Base-by-base conservation (phyloP, 2,888 invertebrate species). In the Molanna angustata region DNA sequence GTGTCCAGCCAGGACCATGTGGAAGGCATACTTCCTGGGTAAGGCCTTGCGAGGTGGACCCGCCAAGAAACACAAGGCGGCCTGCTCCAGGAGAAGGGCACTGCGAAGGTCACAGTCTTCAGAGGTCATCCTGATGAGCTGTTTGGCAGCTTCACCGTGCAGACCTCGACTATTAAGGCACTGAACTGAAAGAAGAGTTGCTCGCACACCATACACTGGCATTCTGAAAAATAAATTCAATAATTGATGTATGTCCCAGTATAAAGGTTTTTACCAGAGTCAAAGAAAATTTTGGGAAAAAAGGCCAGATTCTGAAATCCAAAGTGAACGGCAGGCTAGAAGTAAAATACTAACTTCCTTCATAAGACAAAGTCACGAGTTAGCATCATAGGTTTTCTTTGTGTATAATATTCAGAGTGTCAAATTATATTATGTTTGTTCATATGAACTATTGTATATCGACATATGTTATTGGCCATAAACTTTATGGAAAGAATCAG, bases 91-190 rank as follows among this genome's bases (percentile, higher is more conserved):
- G 49, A 98, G 73, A 65, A 99, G 76, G 4, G 96, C 98, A 61
- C 94, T 94, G 50, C 94, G 82, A 49, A 99, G 75, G 73, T 98
- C 97, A n/a, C 94, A 93, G 69, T 98, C 97, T 73, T 97, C 96
- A 62, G 92, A 91, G 7, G 95, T 95, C 90, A 97, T 92, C 56
- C 94, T 84, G 62, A 96, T 94, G 44, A 94, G 81, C 68, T 94
- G 94, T 66, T 89, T 89, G 0, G 97, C 96, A n/a, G 97, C 95
- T 69, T 98, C 97, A 9, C 88, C 86, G 65, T 86, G 90, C 62
- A 88, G 75, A 27, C 85, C 85, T 32, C 86, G 80, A 35, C 84
- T 83, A 69, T 88, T 88, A 46, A 97, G 74, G 64, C 93, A 93
- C 64, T 96, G 90, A 3, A 90, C 86, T 61, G 93, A 93, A 2